Conservation (phyloP, 1,140 invertebrate genomes). For the Zaprionus davidi region DNA sequence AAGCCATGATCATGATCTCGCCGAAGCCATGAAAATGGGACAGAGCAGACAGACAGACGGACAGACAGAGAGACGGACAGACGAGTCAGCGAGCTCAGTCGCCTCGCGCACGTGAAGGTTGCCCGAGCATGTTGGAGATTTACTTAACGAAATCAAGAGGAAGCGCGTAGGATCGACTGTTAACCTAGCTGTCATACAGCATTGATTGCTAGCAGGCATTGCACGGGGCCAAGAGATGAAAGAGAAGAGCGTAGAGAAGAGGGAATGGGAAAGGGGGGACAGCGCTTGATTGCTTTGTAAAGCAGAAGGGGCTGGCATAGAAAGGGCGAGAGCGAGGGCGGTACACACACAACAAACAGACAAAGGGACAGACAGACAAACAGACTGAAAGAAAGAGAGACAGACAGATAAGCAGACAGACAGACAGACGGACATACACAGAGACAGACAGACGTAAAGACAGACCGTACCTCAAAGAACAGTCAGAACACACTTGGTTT, state of each 20-base stretch:
- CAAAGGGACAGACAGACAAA: not conserved
- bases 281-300: slow-evolving; percentile 63
- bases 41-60: slow-evolving; percentile 39
- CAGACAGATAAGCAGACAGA: not conserved
- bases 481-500: slow-evolving; percentile 30
- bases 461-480: not conserved
- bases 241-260: not conserved
- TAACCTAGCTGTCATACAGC: slow-evolving; percentile 82
- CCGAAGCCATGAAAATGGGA: slow-evolving; percentile 63
- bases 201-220: slow-evolving; percentile 75
- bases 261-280: not conserved
- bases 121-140: slow-evolving; percentile 70
- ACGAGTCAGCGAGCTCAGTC: slow-evolving; percentile 17
- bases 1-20: slow-evolving; percentile 82
- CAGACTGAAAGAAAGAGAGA: not conserved
- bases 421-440: not conserved
- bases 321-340: slow-evolving; percentile 38
- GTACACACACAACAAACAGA: slow-evolving; percentile 29
- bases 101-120: slow-evolving; percentile 69
- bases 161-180: slow-evolving; percentile 79
- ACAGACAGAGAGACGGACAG: slow-evolving; percentile 34
- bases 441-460: slow-evolving; percentile 9
- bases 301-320: not conserved
- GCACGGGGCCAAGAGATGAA: not conserved
- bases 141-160: slow-evolving; percentile 82